Base-by-base conservation (phyloP, 35 echinoderm and acorn worm species). In the Hemicentrotus pulcherrimus region DNA sequence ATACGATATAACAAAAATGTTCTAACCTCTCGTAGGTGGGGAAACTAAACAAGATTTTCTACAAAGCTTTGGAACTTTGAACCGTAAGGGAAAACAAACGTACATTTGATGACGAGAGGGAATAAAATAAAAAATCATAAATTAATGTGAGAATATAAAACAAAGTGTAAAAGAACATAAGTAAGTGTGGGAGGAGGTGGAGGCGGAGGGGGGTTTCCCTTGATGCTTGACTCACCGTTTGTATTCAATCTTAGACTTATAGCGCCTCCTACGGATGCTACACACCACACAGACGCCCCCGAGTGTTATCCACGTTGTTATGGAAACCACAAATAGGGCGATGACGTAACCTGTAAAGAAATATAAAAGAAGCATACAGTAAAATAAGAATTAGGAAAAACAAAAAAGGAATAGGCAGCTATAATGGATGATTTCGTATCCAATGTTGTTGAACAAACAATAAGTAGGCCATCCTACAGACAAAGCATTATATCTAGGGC, bases 311-410 rank as follows among this genome's bases (percentile, higher is more conserved):
- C 91, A 93, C 9, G 91, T 93, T 31, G 48, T 93, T 47, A 93
- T 93, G 45, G 91, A 93, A 24, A 93, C 91, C 91, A 93, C 91
- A 58, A 93, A 93, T 93, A 93, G 46, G 4, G 91, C 91, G 24
- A 93, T 93, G 91, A 93, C 91, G 91, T 93, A 93, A 93, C 91
- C 91, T 93, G 91, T 48, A 30, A 93, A 50, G 91, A 47, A 14
- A 93, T 18, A 31, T 90, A 0, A 15, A 89, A 90, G 46, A 45
- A 33, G 6, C 52, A 59, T 16, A 59, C 11, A 59, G 52, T 14
- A 59, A 59, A 11, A 59, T 85, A 85, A 41, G 35, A 59, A 9
- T 59, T 11, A 10, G 5, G 2, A 59, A 59, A 59, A 14, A 59
- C 7, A 59, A 59, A 59, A 14, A 59, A 59, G 52, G 11, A 10